A percentile compares a stretch with the other conserved stretches of the same genome.
Evolutionary conservation across 2,797 vertebrate species (phyloP).

Genomic region (Helostoma temminkii): DNA sequence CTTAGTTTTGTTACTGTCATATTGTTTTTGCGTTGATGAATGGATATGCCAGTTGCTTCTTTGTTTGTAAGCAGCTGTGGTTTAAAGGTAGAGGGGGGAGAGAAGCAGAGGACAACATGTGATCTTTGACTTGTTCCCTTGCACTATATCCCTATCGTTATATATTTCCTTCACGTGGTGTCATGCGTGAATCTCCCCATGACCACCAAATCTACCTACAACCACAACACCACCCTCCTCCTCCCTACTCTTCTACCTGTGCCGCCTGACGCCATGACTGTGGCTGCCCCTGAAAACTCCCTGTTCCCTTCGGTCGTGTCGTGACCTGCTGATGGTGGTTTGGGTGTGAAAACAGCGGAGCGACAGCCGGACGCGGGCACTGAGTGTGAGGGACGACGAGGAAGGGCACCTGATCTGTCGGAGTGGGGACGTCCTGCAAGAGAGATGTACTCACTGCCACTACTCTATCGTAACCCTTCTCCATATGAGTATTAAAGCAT

Average conservation of each 20-base stretch:
- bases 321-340: slow-evolving; percentile 83
- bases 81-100: slow-evolving; percentile 83
- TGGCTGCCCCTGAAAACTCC: slow-evolving; percentile 79
- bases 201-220: slow-evolving; percentile 88
- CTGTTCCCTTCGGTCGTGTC: slow-evolving; percentile 80
- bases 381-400: slow-evolving; percentile 99
- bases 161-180: slow-evolving; percentile 95
- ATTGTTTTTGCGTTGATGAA: slow-evolving; percentile 82
- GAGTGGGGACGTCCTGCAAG: slow-evolving; percentile 99
- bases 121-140: slow-evolving; percentile 98
- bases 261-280: slow-evolving; percentile 81
- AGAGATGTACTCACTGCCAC: slow-evolving; percentile 99
- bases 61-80: slow-evolving; percentile 86
- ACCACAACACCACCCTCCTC: slow-evolving; percentile 80
- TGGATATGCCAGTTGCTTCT: slow-evolving; percentile 85
- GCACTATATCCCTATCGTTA: slow-evolving; percentile 98
- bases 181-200: slow-evolving; percentile 92
- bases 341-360: slow-evolving; percentile 89
- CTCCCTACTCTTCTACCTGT: slow-evolving; percentile 83
- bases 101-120: slow-evolving; percentile 86
- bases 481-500: slow-evolving; percentile 87
- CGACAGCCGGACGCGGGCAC: slow-evolving; percentile 93
- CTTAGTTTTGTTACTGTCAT: slow-evolving; percentile 65
- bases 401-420: slow-evolving; percentile 99
- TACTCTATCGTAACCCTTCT: slow-evolving; percentile 92